These are phyloP conservation scores for Amblyornis subalaris DNA, from an alignment of 2,113 vertebrate genomes.

Conservation along the genomic window DNA sequence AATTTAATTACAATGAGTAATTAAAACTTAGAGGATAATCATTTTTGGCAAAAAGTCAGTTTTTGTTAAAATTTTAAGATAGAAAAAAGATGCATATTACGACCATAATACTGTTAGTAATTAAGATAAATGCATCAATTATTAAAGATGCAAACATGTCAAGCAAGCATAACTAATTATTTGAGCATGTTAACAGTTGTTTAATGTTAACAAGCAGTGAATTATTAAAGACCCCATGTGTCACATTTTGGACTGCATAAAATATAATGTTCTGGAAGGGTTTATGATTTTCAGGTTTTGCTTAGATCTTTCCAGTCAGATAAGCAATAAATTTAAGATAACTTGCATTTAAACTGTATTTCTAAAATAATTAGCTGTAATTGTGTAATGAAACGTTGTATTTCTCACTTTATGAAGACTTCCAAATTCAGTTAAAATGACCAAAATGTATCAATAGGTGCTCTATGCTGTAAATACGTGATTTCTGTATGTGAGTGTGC, in stretches of 20 bases:
- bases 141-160: slow-evolving; percentile 99
- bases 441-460: slow-evolving; percentile 24
- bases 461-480: background rate
- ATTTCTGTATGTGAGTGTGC: background rate
- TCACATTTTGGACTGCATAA: slow-evolving; percentile 89
- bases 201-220: slow-evolving; percentile 98
- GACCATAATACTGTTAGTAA: slow-evolving; percentile 97
- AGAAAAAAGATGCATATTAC: slow-evolving; percentile 85
- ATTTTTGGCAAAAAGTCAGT: slow-evolving; percentile 89
- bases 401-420: slow-evolving; percentile 43
- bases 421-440: background rate
- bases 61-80: slow-evolving; percentile 87
- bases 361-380: slow-evolving; percentile 72
- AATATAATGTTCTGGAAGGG: slow-evolving; percentile 80
- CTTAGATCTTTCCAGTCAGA: slow-evolving; percentile 72
- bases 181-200: slow-evolving; percentile 99
- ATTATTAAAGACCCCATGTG: slow-evolving; percentile 95
- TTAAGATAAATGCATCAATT: slow-evolving; percentile 99
- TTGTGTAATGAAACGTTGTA: slow-evolving; percentile 45
- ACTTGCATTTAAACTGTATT: slow-evolving; percentile 72
- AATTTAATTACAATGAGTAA: slow-evolving; percentile 92
- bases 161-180: slow-evolving; percentile 99
- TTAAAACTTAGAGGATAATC: slow-evolving; percentile 97
- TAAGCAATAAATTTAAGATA: slow-evolving; percentile 73
- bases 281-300: slow-evolving; percentile 77